Evolutionary conservation across 2,888 invertebrate species (phyloP), one percentile per base, ranked within the genome.

Genomic region (Chironomus riparius): DNA sequence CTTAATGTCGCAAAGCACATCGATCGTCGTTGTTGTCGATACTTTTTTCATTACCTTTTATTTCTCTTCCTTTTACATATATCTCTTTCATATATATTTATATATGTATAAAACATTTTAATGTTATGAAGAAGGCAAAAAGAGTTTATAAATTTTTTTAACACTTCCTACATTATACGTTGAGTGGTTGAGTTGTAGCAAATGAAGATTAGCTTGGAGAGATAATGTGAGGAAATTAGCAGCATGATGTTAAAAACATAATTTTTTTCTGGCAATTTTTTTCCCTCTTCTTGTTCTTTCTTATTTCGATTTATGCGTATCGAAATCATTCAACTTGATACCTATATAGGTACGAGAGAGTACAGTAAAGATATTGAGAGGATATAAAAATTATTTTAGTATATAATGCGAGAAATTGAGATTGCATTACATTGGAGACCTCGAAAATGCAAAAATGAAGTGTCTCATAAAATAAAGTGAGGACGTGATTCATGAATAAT

Each of bases 211-310:
- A 65, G 65, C 65, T 65, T 24, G 22, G 12, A 21, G 21, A 65
- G 65, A 65, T 24, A 65, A 65, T 65, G 24, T 22, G 24, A 65
- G 65, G 24, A 65, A 65, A 65, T 65, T 65, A 65, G 65, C 65
- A 65, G 65, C 65, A 65, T 65, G 65, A 65, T 65, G 65, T 65
- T 65, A 65, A 65, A 65, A 65, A 56, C 56, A 50, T 50, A 22
- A 65, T 65, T 65, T 24, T 24, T 65, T 65, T 65, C 24, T 65
- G 65, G 22, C 65, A 65, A 65, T 65, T 65, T 65, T 24, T 13
- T 21, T 24, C 22, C n/a, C 4, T 5, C 5, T 28, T 5, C 5
- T 28, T 3, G 5, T 28, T 5, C 3, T 5, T 38, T 38, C 10
- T 10, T 38, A 38, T 38, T 38, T 38, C 38, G 38, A 38, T 38